Evolutionary conservation across 2,888 invertebrate species (phyloP), one percentile per base, ranked within the genome.

Genomic region (Mechanitis messenoides): DNA sequence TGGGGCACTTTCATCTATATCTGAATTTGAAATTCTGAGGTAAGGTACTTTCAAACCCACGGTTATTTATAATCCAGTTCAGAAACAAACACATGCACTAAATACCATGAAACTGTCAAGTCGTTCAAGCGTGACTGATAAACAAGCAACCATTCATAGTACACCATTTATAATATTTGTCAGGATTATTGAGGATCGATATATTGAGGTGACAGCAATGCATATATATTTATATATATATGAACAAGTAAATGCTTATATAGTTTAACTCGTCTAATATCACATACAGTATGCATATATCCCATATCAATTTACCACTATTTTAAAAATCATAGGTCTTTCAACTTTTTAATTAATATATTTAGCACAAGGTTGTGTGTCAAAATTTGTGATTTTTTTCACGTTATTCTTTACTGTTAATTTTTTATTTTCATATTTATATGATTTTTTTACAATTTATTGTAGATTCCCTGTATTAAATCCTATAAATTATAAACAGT

Each of bases 331-430:
- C 4, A 33, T n/a, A 57, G 28, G 20, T 7, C 56, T 35, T 57
- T 57, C 46, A 47, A 57, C 46, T 57, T 57, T 33, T 47, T 33
- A 57, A 57, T 33, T 12, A 47, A n/a, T 54, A 31, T 56, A 57
- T 61, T 61, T 20, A 57, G 45, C 46, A 53, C 57, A 53, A 57
- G 57, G 57, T 57, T 55, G 57, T 33, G 55, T 57, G 54, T 35
- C 53, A 55, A 61, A 54, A 35, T 61, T 31, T 38, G 57, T 57
- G 35, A 35, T 55, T 45, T 61, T 57, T 46, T 54, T 57, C 61
- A 61, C 60, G 60, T 56, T 57, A 57, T 53, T 20, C 20, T 20
- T 20, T 1, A 20, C 20, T 20, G 20, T 20, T 38, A 35, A 35
- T 35, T 35, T 35, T 55, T 47, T 54, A 38, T 54, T 61, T 54